A percentile compares a stretch with the other conserved stretches of the same genome.
phyloP scores from a whole-genome alignment of 2,113 vertebrate species.

The Nicator chloris region DNA sequence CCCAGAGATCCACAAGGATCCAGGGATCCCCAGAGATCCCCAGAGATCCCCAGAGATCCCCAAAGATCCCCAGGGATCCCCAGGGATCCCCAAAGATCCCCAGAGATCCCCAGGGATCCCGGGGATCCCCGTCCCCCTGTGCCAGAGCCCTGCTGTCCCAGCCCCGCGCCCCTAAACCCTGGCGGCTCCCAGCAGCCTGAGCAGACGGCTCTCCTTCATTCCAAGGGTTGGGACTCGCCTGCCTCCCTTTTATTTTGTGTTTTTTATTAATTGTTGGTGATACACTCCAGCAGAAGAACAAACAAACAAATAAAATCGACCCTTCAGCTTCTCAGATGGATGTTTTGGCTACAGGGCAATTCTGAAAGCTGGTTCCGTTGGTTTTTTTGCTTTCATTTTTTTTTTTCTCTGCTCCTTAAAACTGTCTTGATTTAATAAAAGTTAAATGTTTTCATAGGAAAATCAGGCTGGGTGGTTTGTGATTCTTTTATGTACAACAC shows the following conservation, averaged over 20 bases:
- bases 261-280: conserved; percentile 38
- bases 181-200: neutral
- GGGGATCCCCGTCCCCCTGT: neutral
- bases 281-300: conserved; percentile 20
- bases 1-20: rapidly evolving
- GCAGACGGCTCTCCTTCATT: neutral
- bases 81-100: rapidly evolving
- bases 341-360: conserved; percentile 49
- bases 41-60: neutral
- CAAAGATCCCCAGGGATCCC: rapidly evolving
- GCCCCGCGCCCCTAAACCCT: rapidly evolving
- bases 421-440: conserved; percentile 62
- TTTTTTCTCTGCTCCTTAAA: neutral
- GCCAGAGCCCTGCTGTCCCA: rapidly evolving
- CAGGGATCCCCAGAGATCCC: rapidly evolving
- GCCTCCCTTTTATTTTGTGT: neutral
- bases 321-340: conserved; percentile 18
- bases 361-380: conserved; percentile 33
- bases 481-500: conserved; percentile 56
- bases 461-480: conserved; percentile 41
- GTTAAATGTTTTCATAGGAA: conserved; percentile 58
- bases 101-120: no score
- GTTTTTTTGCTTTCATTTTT: neutral
- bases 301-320: conserved; percentile 41
- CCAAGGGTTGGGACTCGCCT: neutral